Evolutionary conservation across 2,113 vertebrate genomes (phyloP).

Genomic region (Stomatorhinus ivindoensis): DNA sequence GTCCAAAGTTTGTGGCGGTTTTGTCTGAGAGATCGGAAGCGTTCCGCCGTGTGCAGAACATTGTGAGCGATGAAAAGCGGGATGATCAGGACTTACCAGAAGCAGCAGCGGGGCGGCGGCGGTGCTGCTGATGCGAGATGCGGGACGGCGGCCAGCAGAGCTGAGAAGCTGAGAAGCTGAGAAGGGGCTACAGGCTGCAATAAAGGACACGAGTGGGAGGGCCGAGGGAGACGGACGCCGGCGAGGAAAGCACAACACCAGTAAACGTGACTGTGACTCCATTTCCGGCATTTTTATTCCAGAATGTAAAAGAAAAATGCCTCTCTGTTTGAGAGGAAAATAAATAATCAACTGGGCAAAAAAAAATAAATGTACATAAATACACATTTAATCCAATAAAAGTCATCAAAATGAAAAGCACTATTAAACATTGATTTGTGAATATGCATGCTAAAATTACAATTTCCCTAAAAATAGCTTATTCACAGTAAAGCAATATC

Average conservation of each 20-base stretch:
- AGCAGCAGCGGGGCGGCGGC: neutral
- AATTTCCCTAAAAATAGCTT: constrained; percentile 57
- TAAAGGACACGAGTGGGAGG: neutral
- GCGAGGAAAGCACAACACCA: constrained; percentile 10
- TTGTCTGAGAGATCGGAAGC: neutral
- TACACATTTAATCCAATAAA: constrained; percentile 50
- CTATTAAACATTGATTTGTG: constrained; percentile 38
- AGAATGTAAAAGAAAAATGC: constrained; percentile 59
- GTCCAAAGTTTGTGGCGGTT: neutral
- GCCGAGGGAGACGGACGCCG: neutral
- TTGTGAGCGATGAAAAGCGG: neutral
- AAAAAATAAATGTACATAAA: constrained; percentile 50
- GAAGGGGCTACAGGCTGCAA: neutral
- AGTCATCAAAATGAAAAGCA: constrained; percentile 45
- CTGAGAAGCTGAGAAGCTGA: neutral
- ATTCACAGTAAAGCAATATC: constrained; percentile 66
- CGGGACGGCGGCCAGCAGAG: neutral
- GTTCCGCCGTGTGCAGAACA: neutral
- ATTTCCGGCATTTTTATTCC: constrained; percentile 55
- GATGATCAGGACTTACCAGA: neutral
- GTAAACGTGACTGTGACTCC: constrained; percentile 16
- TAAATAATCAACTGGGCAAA: constrained; percentile 26
- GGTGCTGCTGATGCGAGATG: neutral
- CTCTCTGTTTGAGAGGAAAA: constrained; percentile 47
- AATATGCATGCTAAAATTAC: constrained; percentile 52